Evolutionary conservation across 2,113 vertebrate genomes (phyloP), one percentile per base, ranked within the genome.

Genomic region (Phodopus roborovskii): DNA sequence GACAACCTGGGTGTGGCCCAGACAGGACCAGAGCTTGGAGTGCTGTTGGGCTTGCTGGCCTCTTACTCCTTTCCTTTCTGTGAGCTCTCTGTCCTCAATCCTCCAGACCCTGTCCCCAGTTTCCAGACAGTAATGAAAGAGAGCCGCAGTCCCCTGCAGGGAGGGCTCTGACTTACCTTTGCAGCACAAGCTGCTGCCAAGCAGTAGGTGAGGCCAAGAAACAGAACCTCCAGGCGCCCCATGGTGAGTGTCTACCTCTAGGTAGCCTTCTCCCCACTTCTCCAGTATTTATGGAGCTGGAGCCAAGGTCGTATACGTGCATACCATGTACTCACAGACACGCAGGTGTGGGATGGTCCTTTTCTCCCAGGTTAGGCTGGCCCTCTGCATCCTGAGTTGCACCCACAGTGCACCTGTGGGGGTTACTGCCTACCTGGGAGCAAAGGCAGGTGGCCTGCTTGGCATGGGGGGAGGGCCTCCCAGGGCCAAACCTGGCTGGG

Each of bases 211-310:
- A 99, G 96, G 42, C 98, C 88, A 39, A 98, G 60, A 73, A 73
- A 84, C 26, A 99, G 66, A 95, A 98, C 85, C 88, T 95, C 97
- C 97, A 99, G 97, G 95, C 19, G 97, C 48, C 78, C 97, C 99
- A 99, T 99, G 95, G 45, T 92, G 97, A 92, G 26, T 0, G 30
- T 30, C 42, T 77, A 60, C 62, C 60, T 30, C 70, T n/a, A 33
- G n/a, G 75, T 10, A 1, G 24, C 68, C 74, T 36, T 53, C 33
- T 70, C 22, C 3, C 81, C 0, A 3, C 3, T 17, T 33, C 20
- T 0, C 0, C 0, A 91, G 7, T 88, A 97, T 94, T 96, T 98
- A 96, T 97, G 42, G 50, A 48, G 87, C 39, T 0, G 15, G 79
- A 24, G 68, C 53, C 96, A 97, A 97, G 96, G 95, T 28, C 77